Evolutionary conservation across 1,140 invertebrate species (phyloP), one percentile per base, ranked within the genome.

Genomic region (Thaumatotibia leucotreta): DNA sequence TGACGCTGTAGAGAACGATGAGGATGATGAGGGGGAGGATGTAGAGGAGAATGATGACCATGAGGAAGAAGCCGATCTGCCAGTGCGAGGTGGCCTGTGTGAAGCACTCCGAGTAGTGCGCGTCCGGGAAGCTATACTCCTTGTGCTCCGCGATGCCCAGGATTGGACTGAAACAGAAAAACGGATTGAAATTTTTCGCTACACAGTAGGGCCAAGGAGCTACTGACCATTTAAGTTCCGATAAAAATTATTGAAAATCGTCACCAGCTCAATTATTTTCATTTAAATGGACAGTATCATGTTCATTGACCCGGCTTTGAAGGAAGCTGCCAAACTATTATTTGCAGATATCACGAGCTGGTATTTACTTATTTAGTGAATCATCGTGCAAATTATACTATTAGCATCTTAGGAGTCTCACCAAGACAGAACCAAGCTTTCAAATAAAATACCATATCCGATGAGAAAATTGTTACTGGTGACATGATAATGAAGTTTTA

Each of bases 21-120:
- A 98, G 92, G 52, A 97, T 93, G 20, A 95, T 78, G 17, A 97
- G 86, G 11, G 97, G 97, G 6, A 96, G 76, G 58, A 96, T 82
- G 89, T 97, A 97, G 82, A 97, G 96, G 35, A 95, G 82, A 62
- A 93, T 92, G 62, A 95, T 95, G 73, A 94, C 94, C 72, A 93
- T 90, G 17, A 95, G 82, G 88, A 96, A 96, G 92, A 96, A 97
- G 23, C 93, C 82, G 35, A 94, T 92, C 24, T 94, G 93, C 93
- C 95, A 95, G 76, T 93, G 87, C 35, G 92, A 92, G 80, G 94
- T 92, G 5, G 94, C 94, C 77, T 93, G 91, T 2, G 94, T 96
- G 45, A 94, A 88, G 80, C 96, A 97, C 66, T 88, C 87, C 17
- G 93, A 88, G 69, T n/a, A n/a, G n/a, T 89, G 68, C 14, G 86